These are phyloP conservation scores for Cariama cristata DNA, from an alignment of 2,113 vertebrate species.

Conservation along the genomic window DNA sequence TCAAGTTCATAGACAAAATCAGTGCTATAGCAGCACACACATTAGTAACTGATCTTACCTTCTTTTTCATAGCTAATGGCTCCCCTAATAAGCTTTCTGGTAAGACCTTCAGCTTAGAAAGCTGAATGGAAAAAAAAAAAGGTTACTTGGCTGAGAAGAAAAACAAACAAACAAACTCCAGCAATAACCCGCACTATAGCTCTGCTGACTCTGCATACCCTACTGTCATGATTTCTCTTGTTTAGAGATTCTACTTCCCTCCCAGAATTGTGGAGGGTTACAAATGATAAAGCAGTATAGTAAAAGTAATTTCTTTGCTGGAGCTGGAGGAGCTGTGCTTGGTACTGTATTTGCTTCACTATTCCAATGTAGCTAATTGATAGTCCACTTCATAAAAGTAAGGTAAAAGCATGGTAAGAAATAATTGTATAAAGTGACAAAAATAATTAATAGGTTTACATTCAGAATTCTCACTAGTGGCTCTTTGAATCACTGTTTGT, in stretches of 20 bases:
- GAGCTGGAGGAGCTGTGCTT: not conserved
- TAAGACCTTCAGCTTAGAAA: not conserved
- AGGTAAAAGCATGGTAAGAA: not conserved
- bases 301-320: not conserved
- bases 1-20: not conserved
- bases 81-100: not conserved
- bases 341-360: not conserved
- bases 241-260: not conserved
- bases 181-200: not conserved
- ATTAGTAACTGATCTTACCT: not conserved
- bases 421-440: not conserved
- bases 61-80: not conserved
- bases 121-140: not conserved
- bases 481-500: not conserved
- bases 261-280: not conserved
- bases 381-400: not conserved
- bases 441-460: not conserved
- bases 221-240: not conserved
- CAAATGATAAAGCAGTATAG: not conserved
- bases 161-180: not conserved
- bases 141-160: not conserved
- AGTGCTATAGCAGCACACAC: not conserved
- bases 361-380: not conserved
- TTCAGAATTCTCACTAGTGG: not conserved
- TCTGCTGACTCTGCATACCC: not conserved